Base-by-base conservation (phyloP, 1,140 invertebrate genomes). In the Chrysoperla carnea region DNA sequence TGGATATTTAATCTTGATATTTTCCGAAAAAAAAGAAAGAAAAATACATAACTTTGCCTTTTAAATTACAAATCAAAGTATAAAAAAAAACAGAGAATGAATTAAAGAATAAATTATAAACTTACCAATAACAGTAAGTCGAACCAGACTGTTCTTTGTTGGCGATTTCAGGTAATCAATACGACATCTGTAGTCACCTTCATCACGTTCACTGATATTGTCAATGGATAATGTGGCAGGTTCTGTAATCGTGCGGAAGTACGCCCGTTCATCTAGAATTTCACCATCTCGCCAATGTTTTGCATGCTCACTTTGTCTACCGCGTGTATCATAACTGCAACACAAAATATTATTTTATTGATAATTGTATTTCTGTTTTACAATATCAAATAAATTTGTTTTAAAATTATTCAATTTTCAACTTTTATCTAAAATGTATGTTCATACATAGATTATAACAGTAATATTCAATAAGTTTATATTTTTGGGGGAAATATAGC, bases 161-260 rank as follows among this genome's bases (percentile, higher is more conserved):
- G 77, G 78, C 37, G 76, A 79, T 48, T 71, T 70, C 4, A 67
- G 60, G 53, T 80, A 84, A 56, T 84, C 81, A 27, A 83, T 78
- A 23, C 72, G 57, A 54, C 75, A 80, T 33, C 73, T 61, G 57
- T 77, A 80, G 40, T 76, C 66, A 4, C 75, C 75, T 46, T 74
- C 74, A 54, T 80, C 77, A 28, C 59, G 62, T 48, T 75, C 68
- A 37, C 62, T 60, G 14, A 81, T 67, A 43, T 69, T 69, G 54
- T 76, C 69, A 43, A 84, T 69, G 45, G 70, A 68, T 17, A 83
- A 63, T n/a, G 68, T 67, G 4, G 78, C 72, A 1, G 77, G 74
- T 40, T 71, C 65, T 6, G 63, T 65, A 39, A 62, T 54, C 29
- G 67, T 69, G 35, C 61, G 56, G 53, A 75, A 76, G 51, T 66